Evolutionary conservation across 1,140 invertebrate genomes (phyloP), one percentile per base, ranked within the genome.

Genomic region (Anastatus disparis): DNA sequence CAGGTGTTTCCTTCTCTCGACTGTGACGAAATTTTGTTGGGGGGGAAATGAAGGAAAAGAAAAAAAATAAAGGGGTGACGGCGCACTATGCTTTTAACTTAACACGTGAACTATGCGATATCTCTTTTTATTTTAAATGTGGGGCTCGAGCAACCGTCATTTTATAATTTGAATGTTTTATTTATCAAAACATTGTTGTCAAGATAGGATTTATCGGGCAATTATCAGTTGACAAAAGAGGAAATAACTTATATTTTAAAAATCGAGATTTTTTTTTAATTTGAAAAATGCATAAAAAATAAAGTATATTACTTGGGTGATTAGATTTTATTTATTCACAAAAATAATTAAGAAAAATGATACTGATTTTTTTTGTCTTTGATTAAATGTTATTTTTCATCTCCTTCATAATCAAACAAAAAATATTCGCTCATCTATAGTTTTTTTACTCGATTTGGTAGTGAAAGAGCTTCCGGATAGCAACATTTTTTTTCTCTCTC

Each of bases 1-100:
- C 68, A 70, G 68, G 68, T 70, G 61, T 56, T 55, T 38, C 17
- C 26, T 61, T 2, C 46, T 69, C 56, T 50, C 55, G 15, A 63
- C 46, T 44, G 52, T 64, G 68, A 70, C 68, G 61, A 64, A 70
- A 64, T 48, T 38, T n/a, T 15, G 3, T 26, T 2, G 6, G 50
- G 42, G 38, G 50, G n/a, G 17, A 38, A 56, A n/a, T n/a, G n/a
- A n/a, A n/a, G n/a, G n/a, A n/a, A n/a, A n/a, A n/a, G n/a, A n/a
- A n/a, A n/a, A n/a, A n/a, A n/a, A n/a, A n/a, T n/a, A n/a, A n/a
- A 48, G 61, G 61, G 52, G 40, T 62, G 58, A 44, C 44, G 29
- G 13, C 31, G 17, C 46, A n/a, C n/a, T n/a, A n/a, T n/a, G n/a
- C n/a, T 29, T 66, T 59, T 15, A n/a, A 31, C 26, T 53, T n/a